Conservation (phyloP, 2,797 vertebrate species). For the Diglossa cyanea region DNA sequence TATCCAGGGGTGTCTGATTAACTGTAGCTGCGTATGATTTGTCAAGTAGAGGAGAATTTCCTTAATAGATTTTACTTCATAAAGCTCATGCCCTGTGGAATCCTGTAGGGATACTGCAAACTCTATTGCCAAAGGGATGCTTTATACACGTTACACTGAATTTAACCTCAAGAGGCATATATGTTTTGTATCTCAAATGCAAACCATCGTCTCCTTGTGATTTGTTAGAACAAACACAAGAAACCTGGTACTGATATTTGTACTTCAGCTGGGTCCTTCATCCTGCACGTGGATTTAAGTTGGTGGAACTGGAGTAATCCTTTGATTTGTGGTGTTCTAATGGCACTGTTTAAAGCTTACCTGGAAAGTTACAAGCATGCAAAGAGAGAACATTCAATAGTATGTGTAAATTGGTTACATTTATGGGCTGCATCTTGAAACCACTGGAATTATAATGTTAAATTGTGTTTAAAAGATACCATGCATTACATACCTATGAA, state of each 20-base stretch:
- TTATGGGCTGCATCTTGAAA: slow-evolving; percentile 83
- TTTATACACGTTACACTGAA: slow-evolving; percentile 78
- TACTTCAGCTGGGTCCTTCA: slow-evolving; percentile 73
- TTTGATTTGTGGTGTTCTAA: slow-evolving; percentile 76
- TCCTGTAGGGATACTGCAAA: slow-evolving; percentile 77
- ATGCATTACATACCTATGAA: slow-evolving; percentile 77
- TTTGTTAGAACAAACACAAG: slow-evolving; percentile 78
- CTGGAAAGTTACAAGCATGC: slow-evolving; percentile 81
- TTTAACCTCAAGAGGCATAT: slow-evolving; percentile 83
- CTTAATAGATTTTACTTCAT: slow-evolving; percentile 73
- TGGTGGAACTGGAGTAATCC: slow-evolving; percentile 76
- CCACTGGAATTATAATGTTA: slow-evolving; percentile 79
- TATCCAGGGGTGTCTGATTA: slow-evolving; percentile 79
- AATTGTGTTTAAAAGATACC: slow-evolving; percentile 80
- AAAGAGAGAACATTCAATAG: slow-evolving; percentile 79
- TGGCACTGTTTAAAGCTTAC: slow-evolving; percentile 76
- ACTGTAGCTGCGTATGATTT: slow-evolving; percentile 69
- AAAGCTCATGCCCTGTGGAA: slow-evolving; percentile 77
- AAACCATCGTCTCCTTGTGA: slow-evolving; percentile 78
- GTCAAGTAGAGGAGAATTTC: slow-evolving; percentile 73
- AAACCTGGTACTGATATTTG: slow-evolving; percentile 73
- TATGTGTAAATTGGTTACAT: slow-evolving; percentile 80
- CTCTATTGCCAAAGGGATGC: slow-evolving; percentile 84
- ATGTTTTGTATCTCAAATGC: slow-evolving; percentile 78
- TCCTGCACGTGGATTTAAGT: slow-evolving; percentile 77